Percentiles rank a stretch among this genome's conserved stretches.
Evolutionary conservation across 2,113 vertebrate genomes (phyloP).

Genomic region (Grantiella picta): DNA sequence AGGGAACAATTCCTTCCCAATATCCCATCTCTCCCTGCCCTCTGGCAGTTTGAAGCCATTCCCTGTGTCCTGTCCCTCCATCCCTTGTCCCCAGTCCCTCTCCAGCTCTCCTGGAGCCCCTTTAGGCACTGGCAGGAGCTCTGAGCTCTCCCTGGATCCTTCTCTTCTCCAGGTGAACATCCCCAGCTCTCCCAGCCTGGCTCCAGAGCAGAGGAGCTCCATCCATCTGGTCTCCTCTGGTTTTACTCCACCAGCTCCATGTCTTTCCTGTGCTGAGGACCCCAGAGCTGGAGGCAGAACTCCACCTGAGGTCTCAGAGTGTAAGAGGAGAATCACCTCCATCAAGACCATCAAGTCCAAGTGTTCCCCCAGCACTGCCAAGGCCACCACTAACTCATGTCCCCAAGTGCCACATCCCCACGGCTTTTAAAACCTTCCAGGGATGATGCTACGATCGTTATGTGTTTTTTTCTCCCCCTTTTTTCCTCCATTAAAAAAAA

Average conservation of each 20-base stretch:
- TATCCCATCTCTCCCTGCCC: rapidly evolving
- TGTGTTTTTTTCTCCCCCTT: rapidly evolving
- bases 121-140: neutral
- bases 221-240: neutral
- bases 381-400: neutral
- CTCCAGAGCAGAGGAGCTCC: neutral
- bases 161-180: neutral
- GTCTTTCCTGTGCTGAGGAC: neutral
- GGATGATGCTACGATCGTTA: neutral
- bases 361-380: neutral
- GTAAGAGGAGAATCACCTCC: neutral
- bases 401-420: neutral
- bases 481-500: neutral
- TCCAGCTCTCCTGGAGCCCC: neutral
- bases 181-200: neutral
- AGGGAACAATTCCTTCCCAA: rapidly evolving
- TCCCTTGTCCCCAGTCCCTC: neutral
- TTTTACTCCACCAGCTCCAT: neutral
- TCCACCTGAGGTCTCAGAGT: neutral
- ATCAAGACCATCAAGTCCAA: rapidly evolving
- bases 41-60: neutral
- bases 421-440: rapidly evolving
- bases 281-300: neutral
- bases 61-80: neutral
- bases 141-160: neutral